Evolutionary conservation across 1,140 invertebrate genomes (phyloP), one percentile per base, ranked within the genome.

Genomic region (Leptinotarsa defecta): DNA sequence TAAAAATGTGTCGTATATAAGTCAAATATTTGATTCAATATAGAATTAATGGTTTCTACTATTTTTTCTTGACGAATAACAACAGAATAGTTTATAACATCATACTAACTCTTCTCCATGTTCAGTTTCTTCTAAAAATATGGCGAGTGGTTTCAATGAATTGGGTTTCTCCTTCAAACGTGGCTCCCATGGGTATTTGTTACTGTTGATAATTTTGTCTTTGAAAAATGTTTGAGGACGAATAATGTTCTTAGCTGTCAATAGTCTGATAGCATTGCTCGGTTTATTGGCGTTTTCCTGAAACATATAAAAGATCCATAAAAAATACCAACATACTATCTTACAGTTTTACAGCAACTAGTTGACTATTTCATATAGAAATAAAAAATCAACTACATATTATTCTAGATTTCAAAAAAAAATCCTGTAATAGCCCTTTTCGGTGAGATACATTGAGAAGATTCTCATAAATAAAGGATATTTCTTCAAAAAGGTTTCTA

Each of bases 131-230:
- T 93, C 92, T 8, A 92, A 84, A 68, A 94, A 86, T 76, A 93
- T 86, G 1, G 92, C 91, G 4, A 98, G 85, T 0, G 96, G 94
- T 82, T 93, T 94, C 0, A 96, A 83, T 11, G 93, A 92, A 86
- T 99, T 96, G 1, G 95, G 96, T 86, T 99, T 99, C 15, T 94
- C 91, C 65, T 88, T 92, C 15, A 99, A 91, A 78, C 91, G 89
- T 1, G 96, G 96, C 65, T 92, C 86, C 90, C 96, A 98, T 19
- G 94, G 89, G 64, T 87, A 89, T 19, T 90, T 89, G 22, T 87
- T 86, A 64, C 89, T 90, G 81, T 98, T 98, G 84, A 97, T 94
- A 57, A 98, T 91, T 81, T 94, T 92, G 78, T 95, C 93, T 83
- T 92, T 93, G 81, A 98, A 98, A 69, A 88, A 91, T 52, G 93